A percentile compares a stretch with the other conserved stretches of the same genome.
phyloP scores from a whole-genome alignment of 1,140 invertebrate genomes.

The Plectrocnemia conspersa region DNA sequence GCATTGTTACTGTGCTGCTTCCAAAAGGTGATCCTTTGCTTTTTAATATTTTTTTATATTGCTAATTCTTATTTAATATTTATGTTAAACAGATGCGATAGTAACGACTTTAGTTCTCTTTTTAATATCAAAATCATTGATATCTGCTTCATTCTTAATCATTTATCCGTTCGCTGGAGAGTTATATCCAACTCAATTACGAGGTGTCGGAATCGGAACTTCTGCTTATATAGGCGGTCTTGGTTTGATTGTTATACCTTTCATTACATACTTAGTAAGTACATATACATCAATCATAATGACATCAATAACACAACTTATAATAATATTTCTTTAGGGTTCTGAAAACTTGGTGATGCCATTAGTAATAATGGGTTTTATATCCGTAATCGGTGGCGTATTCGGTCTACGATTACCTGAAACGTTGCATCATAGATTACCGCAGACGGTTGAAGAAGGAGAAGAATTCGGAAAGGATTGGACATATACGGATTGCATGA shows the following conservation, averaged over 20 bases:
- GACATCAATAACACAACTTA: too few relatives aligned
- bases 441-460: constrained; percentile 80
- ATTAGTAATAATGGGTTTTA: constrained; percentile 71
- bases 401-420: constrained; percentile 75
- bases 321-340: too few relatives aligned
- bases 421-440: constrained; percentile 71
- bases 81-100: constrained; percentile 70
- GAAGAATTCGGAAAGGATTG: constrained; percentile 85
- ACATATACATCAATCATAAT: background rate
- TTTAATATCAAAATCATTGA: constrained; percentile 81
- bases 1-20: constrained; percentile 74
- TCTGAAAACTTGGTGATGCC: constrained; percentile 77
- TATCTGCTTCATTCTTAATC: constrained; percentile 85
- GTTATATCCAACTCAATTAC: constrained; percentile 79
- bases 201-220: constrained; percentile 82
- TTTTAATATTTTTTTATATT: constrained; percentile 20
- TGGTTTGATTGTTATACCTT: constrained; percentile 83
- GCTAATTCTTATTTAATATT: constrained; percentile 34
- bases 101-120: constrained; percentile 70
- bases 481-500: constrained; percentile 65
- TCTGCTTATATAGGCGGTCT: constrained; percentile 83
- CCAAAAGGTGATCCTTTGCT: constrained; percentile 56
- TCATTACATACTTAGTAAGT: constrained; percentile 81
- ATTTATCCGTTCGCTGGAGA: constrained; percentile 89
- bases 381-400: constrained; percentile 74